phyloP scores from a whole-genome alignment of 2,113 vertebrate species.

The Melierax canorus region DNA sequence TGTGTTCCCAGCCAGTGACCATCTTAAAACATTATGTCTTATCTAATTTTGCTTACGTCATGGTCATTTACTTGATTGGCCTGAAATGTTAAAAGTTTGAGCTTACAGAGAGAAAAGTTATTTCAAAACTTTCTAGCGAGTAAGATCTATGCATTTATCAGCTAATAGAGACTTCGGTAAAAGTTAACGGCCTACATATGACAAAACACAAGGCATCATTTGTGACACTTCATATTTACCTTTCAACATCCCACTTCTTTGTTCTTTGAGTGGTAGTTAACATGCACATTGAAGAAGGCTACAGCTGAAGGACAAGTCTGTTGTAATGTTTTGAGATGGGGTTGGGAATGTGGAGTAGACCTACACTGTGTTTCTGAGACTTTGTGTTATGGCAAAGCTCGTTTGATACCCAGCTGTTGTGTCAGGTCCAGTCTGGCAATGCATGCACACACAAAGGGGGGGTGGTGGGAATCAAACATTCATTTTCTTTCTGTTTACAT shows the following conservation, averaged over 20 bases:
- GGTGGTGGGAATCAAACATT: not conserved
- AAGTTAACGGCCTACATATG: not conserved
- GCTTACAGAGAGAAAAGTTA: not conserved
- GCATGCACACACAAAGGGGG: not conserved
- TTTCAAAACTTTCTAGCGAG: not conserved
- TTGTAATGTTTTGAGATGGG: not conserved
- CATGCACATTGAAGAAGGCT: not conserved
- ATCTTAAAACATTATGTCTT: not conserved
- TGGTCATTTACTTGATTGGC: not conserved
- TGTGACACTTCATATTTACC: not conserved
- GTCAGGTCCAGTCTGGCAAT: not conserved
- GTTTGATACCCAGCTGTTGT: not conserved
- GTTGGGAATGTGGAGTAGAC: not conserved
- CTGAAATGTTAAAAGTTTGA: not conserved
- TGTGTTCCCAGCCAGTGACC: not conserved
- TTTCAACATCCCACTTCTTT: not conserved
- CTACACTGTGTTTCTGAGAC: not conserved
- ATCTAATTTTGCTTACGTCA: not conserved
- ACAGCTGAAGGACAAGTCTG: not conserved
- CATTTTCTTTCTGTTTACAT: not conserved
- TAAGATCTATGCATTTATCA: not conserved
- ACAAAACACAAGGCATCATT: not conserved
- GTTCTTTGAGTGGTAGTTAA: not conserved
- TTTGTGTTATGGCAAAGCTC: not conserved
- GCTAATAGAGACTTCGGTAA: not conserved